Evolutionary conservation across 92 coral and sea anemone species (phyloP).

Genomic region (Anthopleura xanthogrammica): DNA sequence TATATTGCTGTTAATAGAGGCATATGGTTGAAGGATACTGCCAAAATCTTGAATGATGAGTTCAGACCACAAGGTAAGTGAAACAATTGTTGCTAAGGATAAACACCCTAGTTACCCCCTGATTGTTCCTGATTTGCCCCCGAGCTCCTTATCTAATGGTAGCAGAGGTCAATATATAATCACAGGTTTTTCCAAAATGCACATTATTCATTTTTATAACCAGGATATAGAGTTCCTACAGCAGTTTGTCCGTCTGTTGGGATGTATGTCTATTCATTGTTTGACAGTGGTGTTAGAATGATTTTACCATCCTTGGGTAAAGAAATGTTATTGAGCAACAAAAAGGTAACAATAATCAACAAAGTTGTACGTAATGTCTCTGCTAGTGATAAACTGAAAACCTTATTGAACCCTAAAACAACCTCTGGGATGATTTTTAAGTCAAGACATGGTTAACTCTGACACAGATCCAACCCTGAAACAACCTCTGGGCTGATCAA

Average conservation of each 20-base stretch:
- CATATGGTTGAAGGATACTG: constrained; percentile 86
- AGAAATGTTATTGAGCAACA: constrained; percentile 52
- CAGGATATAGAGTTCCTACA: constrained; percentile 86
- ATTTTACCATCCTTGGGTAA: constrained; percentile 73
- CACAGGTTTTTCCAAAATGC: background rate
- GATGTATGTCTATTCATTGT: constrained; percentile 53
- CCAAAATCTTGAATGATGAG: constrained; percentile 73
- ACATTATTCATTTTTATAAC: background rate
- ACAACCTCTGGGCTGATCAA: no score
- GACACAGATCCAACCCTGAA: no score
- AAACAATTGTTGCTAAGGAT: no score
- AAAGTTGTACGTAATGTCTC: no score
- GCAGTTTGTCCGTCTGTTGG: constrained; percentile 71
- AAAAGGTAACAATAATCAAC: constrained; percentile 55
- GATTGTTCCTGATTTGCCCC: no score
- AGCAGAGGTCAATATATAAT: no score
- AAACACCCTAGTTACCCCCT: no score
- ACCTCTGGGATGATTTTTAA: no score
- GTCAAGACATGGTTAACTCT: no score
- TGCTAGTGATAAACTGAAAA: no score
- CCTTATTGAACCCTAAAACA: no score
- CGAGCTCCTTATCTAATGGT: no score
- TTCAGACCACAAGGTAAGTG: constrained; percentile 79
- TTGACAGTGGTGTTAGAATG: constrained; percentile 63
- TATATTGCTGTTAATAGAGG: constrained; percentile 56